Percentiles rank a stretch among this genome's conserved stretches.
Conservation (phyloP, 2,888 invertebrate species). For the Epicampocera succincta region DNA sequence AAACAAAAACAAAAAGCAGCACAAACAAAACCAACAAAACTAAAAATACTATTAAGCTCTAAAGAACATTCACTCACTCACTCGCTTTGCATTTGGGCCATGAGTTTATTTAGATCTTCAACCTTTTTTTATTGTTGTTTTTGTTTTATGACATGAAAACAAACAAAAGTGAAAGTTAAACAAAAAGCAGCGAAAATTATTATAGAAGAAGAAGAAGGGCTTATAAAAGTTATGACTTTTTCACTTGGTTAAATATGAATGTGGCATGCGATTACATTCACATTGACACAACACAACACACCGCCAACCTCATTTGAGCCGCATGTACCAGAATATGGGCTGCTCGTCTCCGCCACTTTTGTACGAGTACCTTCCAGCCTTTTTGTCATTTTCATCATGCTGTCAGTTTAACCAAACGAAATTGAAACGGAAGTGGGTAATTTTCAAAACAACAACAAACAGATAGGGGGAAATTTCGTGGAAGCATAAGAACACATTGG, state of each 20-base stretch:
- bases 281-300: constrained; percentile 32
- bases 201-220: constrained; percentile 9
- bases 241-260: constrained; percentile 60
- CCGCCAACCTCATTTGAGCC: constrained; percentile 12
- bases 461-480: not conserved
- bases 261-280: constrained; percentile 53
- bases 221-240: constrained; percentile 64
- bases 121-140: not conserved
- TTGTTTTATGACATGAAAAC: constrained; percentile 33
- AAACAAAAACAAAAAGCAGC: constrained; percentile 63
- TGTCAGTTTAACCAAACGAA: constrained; percentile 16
- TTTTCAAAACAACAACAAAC: constrained; percentile 29
- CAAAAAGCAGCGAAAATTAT: constrained; percentile 2
- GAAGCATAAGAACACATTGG: not conserved
- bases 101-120: constrained; percentile 28
- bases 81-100: constrained; percentile 33
- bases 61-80: not conserved
- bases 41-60: not conserved
- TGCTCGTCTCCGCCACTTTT: not conserved
- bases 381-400: constrained; percentile 8
- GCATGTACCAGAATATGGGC: not conserved
- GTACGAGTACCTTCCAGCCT: not conserved
- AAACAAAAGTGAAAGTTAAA: not conserved
- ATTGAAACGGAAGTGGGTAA: constrained; percentile 60
- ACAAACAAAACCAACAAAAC: constrained; percentile 33